Base-by-base conservation (phyloP, 2,113 vertebrate genomes). In the Pavo muticus region DNA sequence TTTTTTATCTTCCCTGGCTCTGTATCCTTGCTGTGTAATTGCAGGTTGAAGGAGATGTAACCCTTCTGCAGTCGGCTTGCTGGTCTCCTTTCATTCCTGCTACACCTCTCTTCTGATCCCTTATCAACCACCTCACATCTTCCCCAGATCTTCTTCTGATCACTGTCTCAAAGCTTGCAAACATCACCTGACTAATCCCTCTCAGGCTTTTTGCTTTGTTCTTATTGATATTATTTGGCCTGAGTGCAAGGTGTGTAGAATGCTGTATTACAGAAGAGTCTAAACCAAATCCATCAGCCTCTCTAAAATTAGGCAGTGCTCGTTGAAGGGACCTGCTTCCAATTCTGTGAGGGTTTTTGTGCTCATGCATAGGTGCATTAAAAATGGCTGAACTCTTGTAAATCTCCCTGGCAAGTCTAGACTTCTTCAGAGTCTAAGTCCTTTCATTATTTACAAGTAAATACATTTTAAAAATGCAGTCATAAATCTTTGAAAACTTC, bases 401-500 rank as follows among this genome's bases (percentile, higher is more conserved):
- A 94, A 96, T 96, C 94, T 96, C 74, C 20, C 39, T 77, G 54
- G 59, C 89, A 93, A 92, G 93, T 91, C 87, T 93, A 74, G 85
- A 91, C 83, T 95, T 91, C 79, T 83, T 94, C 85, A 56, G 84
- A 95, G 85, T 95, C 87, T 88, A 77, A 90, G 87, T 91, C 91
- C 85, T 97, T 97, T 94, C 87, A 95, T 97, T 97, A 96, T 97
- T 97, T 97, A 96, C 93, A 95, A 97, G 93, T 96, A 97, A 96
- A 97, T 96, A 96, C 91, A 90, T 78, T 90, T 91, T 95, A 96
- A 95, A 94, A 97, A 97, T 86, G 91, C 75, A 74, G 87, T 96
- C 93, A 96, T 96, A 91, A 96, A 97, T 96, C 91, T 96, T 96
- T 95, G 91, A 96, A 75, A 94, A 61, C 27, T 2, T 91, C 77